Evolutionary conservation across 2,113 vertebrate genomes (phyloP).

Genomic region (Morone saxatilis): DNA sequence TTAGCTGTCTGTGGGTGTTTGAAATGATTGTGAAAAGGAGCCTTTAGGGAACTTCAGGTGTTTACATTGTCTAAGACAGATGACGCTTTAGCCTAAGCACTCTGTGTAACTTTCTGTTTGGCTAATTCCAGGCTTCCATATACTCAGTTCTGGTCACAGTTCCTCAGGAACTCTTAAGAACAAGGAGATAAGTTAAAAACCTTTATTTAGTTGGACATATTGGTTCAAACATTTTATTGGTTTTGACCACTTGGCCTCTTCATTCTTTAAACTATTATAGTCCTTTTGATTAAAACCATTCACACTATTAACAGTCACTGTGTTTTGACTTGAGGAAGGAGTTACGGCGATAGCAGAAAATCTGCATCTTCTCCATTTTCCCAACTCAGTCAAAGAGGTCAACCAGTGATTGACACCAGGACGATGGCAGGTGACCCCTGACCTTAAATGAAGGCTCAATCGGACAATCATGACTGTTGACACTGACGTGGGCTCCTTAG

Average conservation of each 20-base stretch:
- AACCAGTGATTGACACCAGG: conserved; percentile 56
- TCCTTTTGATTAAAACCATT: conserved; percentile 1
- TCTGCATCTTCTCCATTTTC: conserved; percentile 52
- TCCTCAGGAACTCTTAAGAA: not conserved
- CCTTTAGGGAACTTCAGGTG: conserved; percentile 42
- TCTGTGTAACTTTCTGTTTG: conserved; percentile 30
- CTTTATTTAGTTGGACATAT: conserved; percentile 16
- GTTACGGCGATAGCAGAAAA: conserved; percentile 51
- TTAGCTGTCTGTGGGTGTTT: conserved; percentile 65
- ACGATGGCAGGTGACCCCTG: conserved; percentile 65
- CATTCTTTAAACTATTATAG: not conserved
- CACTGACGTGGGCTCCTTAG: conserved; percentile 16
- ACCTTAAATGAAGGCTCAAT: conserved; percentile 63
- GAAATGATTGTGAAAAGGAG: conserved; percentile 35
- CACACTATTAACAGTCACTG: not conserved
- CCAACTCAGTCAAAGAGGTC: conserved; percentile 59
- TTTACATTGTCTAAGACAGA: conserved; percentile 65
- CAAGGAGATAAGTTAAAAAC: conserved; percentile 3
- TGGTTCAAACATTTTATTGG: not conserved
- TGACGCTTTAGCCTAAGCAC: conserved; percentile 25
- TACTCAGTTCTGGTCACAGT: not conserved
- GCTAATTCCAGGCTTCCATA: not conserved
- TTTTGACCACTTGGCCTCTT: too few species aligned
- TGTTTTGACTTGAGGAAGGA: conserved; percentile 16
- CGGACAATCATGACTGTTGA: conserved; percentile 45